phyloP scores from a whole-genome alignment of 2,113 vertebrate species.

The Tragelaphus buxtoni region DNA sequence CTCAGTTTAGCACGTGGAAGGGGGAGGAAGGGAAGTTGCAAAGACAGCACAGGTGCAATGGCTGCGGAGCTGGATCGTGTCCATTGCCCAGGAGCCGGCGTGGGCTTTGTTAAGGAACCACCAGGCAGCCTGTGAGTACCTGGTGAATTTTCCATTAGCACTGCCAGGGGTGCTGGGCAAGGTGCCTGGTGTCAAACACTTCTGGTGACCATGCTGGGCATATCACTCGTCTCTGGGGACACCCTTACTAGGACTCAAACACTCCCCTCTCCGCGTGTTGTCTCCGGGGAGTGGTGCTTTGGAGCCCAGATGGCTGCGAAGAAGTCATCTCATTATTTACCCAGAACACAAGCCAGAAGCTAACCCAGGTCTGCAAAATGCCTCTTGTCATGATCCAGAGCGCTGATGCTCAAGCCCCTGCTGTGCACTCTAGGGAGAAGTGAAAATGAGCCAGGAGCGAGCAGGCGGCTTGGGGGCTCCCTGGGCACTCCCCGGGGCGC shows the following conservation, averaged over 20 bases:
- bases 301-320: background rate
- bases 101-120: background rate
- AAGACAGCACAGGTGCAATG: background rate
- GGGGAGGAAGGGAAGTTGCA: background rate
- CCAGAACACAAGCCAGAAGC: background rate
- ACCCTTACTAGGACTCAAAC: background rate
- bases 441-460: background rate
- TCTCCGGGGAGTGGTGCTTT: background rate
- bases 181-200: background rate
- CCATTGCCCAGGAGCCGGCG: background rate
- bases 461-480: background rate
- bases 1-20: slow-evolving; percentile 32
- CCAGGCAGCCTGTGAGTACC: background rate
- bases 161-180: background rate
- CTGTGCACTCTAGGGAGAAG: background rate
- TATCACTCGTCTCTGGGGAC: background rate
- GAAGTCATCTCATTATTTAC: slow-evolving; percentile 5
- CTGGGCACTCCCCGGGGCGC: accelerated
- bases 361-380: background rate
- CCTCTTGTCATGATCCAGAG: background rate
- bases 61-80: background rate
- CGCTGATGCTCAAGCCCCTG: background rate
- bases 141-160: accelerated
- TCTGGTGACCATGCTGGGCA: accelerated
- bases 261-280: accelerated